Evolutionary conservation across 2,113 vertebrate species (phyloP), one percentile per base, ranked within the genome.

Genomic region (Elanoides forficatus): DNA sequence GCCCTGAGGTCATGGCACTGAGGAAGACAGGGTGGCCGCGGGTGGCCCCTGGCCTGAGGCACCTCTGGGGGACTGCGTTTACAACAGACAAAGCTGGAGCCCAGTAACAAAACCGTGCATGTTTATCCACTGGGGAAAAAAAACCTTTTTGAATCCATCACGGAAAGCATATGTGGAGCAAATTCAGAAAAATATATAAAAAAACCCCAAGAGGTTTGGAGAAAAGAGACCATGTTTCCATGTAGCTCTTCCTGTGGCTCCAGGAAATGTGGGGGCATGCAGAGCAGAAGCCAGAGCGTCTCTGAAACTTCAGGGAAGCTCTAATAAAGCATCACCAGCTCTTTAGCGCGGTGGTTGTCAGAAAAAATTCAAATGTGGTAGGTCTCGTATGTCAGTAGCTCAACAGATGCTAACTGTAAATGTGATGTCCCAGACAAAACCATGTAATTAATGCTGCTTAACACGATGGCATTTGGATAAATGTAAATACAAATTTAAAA

Each of bases 401-500:
- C 80, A 73, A 16, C 70, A 92, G 81, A 67, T 95, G 93, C 67
- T 47, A 6, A 7, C 30, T 65, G n/a, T 68, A 81, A 92, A 93
- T 11, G 36, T 76, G 80, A 91, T 93, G 47, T 95, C 84, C 50
- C 47, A 9, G 82, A 91, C 63, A 96, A 88, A 95, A 78, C 47
- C 4, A 0, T 82, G 40, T 97, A 96, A 95, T 97, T 95, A 96
- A 88, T 2, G 4, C 65, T 80, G 56, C 87, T 93, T 86, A 93
- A 68, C 36, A 43, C 6, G 4, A 55, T 95, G 56, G 72, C 83
- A 93, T 88, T 95, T 86, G 62, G 74, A 93, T 88, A 96, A 94
- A 97, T 96, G 78, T 58, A 96, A 93, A 97, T 92, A 45, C 71
- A 95, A 95, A 94, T 76, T 81, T 65, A 71, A 63, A 90, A 86